These are phyloP conservation scores for Phrynocephalus vlangalii DNA, from an alignment of 2,797 vertebrate species.

Conservation along the genomic window DNA sequence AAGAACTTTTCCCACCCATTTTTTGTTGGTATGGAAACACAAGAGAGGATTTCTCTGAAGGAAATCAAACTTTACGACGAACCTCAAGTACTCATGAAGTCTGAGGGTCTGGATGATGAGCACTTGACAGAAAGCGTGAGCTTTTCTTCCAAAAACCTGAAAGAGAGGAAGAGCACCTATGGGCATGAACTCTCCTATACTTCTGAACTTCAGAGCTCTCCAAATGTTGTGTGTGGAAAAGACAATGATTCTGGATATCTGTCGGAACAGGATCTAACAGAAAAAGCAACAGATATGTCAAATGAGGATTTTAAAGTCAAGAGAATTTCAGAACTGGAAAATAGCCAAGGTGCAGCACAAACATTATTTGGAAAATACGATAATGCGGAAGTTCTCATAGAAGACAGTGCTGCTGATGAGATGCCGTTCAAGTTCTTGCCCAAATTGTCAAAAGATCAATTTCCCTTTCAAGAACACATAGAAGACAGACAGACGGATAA, in stretches of 20 bases:
- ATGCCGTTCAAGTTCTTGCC: conserved; percentile 48
- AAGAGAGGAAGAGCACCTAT: conserved; percentile 57
- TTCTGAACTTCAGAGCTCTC: conserved; percentile 56
- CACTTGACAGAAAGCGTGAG: conserved; percentile 59
- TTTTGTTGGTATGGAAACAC: conserved; percentile 14
- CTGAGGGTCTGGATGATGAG: conserved; percentile 29
- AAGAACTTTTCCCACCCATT: conserved; percentile 41
- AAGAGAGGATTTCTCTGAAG: conserved; percentile 24
- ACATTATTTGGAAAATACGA: conserved; percentile 46
- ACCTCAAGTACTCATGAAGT: conserved; percentile 46
- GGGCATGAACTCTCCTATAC: conserved; percentile 54
- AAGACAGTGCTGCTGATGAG: conserved; percentile 39
- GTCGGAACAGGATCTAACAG: conserved; percentile 45
- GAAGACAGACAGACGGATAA: conserved; percentile 41
- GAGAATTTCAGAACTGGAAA: conserved; percentile 65
- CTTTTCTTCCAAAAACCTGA: conserved; percentile 63
- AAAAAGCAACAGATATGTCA: conserved; percentile 36
- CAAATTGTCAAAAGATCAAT: conserved; percentile 41
- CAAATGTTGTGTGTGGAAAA: conserved; percentile 28
- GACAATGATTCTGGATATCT: conserved; percentile 37
- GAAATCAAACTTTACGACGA: conserved; percentile 28
- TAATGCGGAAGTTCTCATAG: conserved; percentile 53
- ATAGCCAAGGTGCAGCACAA: conserved; percentile 46
- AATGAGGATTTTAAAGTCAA: conserved; percentile 65
- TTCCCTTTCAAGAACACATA: conserved; percentile 45